Conservation (phyloP, 2,113 vertebrate genomes). For the Galemys pyrenaicus region DNA sequence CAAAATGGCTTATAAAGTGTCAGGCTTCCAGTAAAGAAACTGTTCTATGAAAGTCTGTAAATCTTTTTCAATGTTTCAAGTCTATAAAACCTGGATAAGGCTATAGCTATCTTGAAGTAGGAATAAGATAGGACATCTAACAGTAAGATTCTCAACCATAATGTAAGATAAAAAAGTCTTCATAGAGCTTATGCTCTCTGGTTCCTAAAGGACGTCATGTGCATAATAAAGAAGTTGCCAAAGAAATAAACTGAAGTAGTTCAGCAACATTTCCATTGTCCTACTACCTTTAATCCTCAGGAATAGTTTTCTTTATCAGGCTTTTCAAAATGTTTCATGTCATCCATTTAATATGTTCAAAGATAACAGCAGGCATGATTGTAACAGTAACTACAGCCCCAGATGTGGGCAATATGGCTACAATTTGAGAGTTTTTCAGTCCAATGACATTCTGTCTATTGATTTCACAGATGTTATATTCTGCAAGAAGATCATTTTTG, state of each 20-base stretch:
- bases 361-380: constrained; percentile 91
- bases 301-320: constrained; percentile 92
- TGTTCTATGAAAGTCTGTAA: constrained; percentile 67
- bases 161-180: constrained; percentile 71
- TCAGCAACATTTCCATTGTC: constrained; percentile 66
- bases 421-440: constrained; percentile 91
- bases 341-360: constrained; percentile 95
- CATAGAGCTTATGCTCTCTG: constrained; percentile 83
- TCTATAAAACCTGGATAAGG: constrained; percentile 83
- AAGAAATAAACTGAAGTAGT: constrained; percentile 77
- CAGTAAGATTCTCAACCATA: constrained; percentile 82
- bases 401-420: constrained; percentile 89
- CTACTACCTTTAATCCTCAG: constrained; percentile 86
- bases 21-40: constrained; percentile 72
- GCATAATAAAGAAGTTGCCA: constrained; percentile 81
- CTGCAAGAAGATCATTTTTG: constrained; percentile 92
- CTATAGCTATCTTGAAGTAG: constrained; percentile 81
- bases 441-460: constrained; percentile 94
- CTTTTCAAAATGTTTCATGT: constrained; percentile 91
- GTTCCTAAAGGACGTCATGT: constrained; percentile 83
- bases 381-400: constrained; percentile 90
- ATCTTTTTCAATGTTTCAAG: constrained; percentile 81
- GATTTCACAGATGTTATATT: constrained; percentile 92
- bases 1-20: constrained; percentile 81
- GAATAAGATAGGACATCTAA: constrained; percentile 73